A percentile compares a stretch with the other conserved stretches of the same genome.
These are phyloP conservation scores for Chromis chromis DNA, from an alignment of 2,797 vertebrate genomes.

Conservation along the genomic window DNA sequence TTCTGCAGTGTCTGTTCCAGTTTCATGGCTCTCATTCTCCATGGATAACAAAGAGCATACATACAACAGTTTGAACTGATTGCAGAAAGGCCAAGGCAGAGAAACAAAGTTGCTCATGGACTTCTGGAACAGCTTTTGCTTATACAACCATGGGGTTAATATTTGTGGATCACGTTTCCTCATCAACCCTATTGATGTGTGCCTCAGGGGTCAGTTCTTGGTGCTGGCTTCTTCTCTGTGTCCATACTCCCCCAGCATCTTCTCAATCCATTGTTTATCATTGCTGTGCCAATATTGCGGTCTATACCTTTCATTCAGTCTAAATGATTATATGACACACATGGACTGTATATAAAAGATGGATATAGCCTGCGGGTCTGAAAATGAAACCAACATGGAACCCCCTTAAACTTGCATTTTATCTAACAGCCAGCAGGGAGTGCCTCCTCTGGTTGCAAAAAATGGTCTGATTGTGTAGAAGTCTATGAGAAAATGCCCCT, in stretches of 20 bases:
- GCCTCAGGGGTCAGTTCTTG: background rate
- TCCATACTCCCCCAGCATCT: background rate
- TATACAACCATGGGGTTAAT: background rate
- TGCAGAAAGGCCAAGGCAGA: background rate
- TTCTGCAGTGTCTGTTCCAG: background rate
- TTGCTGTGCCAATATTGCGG: background rate
- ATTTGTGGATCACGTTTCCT: background rate
- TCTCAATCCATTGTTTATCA: background rate
- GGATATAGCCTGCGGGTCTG: no score
- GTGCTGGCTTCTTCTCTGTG: background rate
- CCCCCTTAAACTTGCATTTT: no score
- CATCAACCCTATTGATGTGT: background rate
- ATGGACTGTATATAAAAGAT: no score
- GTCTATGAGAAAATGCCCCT: no score
- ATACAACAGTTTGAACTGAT: background rate
- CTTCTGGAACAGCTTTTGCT: constrained; percentile 5
- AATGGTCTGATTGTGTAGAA: no score
- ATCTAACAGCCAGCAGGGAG: no score
- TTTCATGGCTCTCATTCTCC: constrained; percentile 15
- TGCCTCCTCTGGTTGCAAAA: no score
- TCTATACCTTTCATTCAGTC: no score
- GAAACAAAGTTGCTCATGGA: background rate
- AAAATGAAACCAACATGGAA: no score
- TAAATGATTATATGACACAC: no score
- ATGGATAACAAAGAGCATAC: constrained; percentile 15